These are phyloP conservation scores for Drosophila acutilabella DNA, from an alignment of 2,888 invertebrate species.

Conservation along the genomic window DNA sequence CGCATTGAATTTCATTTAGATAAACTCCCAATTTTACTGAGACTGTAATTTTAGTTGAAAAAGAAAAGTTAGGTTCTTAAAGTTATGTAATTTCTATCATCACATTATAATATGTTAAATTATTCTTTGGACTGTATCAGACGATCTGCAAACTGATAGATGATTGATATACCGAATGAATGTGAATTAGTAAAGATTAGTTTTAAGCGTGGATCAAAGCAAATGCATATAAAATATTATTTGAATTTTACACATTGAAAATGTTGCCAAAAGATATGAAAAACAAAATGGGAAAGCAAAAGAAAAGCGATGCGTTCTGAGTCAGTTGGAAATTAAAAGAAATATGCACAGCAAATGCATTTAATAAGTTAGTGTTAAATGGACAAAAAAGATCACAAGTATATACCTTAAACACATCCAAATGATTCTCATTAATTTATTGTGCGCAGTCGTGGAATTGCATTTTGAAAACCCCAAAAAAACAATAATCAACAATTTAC, in stretches of 20 bases:
- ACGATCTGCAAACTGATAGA: conserved; percentile 53
- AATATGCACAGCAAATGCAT: conserved; percentile 65
- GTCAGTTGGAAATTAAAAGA: conserved; percentile 29
- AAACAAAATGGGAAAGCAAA: not conserved
- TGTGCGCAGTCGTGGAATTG: conserved; percentile 36
- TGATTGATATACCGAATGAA: conserved; percentile 24
- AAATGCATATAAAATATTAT: conserved; percentile 34
- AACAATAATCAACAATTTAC: conserved; percentile 49
- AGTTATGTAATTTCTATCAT: conserved; percentile 63
- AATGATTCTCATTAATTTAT: conserved; percentile 68
- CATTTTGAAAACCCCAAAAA: conserved; percentile 22
- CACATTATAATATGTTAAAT: conserved; percentile 49
- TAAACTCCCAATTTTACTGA: conserved; percentile 61
- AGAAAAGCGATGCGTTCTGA: conserved; percentile 22
- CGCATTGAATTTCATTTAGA: conserved; percentile 43
- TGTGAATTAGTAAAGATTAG: conserved; percentile 49
- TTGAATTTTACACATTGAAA: conserved; percentile 62
- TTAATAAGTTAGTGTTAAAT: conserved; percentile 63
- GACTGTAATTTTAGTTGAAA: conserved; percentile 78
- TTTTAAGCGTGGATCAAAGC: conserved; percentile 58
- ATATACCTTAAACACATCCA: conserved; percentile 40
- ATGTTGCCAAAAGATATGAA: conserved; percentile 69
- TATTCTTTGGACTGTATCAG: conserved; percentile 52
- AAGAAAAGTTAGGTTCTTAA: conserved; percentile 45
- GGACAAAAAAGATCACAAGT: conserved; percentile 30